Base-by-base conservation (phyloP, 2,888 invertebrate species). In the Agrilus cyanescens region DNA sequence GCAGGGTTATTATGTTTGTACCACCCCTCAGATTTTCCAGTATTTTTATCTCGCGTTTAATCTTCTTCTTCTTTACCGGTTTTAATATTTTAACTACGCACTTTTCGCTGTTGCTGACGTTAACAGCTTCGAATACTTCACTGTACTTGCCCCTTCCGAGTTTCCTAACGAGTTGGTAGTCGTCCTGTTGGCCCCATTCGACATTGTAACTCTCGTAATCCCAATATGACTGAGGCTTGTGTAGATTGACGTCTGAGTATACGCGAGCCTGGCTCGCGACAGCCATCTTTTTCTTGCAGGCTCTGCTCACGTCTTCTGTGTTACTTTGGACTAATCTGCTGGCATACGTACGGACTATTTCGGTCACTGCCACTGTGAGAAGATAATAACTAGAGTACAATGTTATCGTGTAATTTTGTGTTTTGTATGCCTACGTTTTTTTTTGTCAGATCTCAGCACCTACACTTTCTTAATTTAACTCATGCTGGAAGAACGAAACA, bases 121-220 rank as follows among this genome's bases (percentile, higher is more conserved):
- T 93, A 69, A 93, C 83, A 65, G 93, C 94, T 74, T 96, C 95
- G 68, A 95, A 95, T 55, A 95, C 95, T 80, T 95, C 95, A 70
- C 93, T 93, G 76, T 96, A 95, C 75, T 95, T 95, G 61, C 95
- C 95, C 61, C 95, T 81, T 46, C 95, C 95, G 57, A 95, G 74
- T 73, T 95, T 96, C 54, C 93, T 81, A 48, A 94, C 91, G 66
- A 95, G 75, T 69, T 95, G 94, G 69, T 94, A 95, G 69, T 94
- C 93, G 69, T 95, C 95, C 72, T 94, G 94, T 68, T 91, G 85
- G 73, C 89, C 90, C 93, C 93, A 94, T 66, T 91, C 87, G 48
- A 94, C 90, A 53, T 87, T 85, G 71, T 93, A 93, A 59, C 88
- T 85, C 71, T 96, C 95, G 66, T 96, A 95, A 68, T 96, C 94